These are phyloP conservation scores for Drosophila repletoides DNA, from an alignment of 1,140 invertebrate species.

Conservation along the genomic window DNA sequence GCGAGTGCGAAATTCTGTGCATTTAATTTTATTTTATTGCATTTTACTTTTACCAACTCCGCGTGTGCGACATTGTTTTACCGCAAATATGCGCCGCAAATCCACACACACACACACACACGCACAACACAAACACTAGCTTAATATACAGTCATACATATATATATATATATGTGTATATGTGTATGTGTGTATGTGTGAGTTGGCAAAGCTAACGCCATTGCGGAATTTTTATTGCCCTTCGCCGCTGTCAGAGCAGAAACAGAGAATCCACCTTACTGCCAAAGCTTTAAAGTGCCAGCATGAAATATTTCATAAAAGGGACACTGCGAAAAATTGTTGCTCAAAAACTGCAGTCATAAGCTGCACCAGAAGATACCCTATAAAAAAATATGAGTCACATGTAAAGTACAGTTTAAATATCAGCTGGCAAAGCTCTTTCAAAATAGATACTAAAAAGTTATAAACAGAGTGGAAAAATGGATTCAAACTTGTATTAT, in stretches of 20 bases:
- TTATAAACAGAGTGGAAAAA: too few species aligned
- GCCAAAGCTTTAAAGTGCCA: slow-evolving; percentile 65
- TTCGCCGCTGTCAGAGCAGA: slow-evolving; percentile 53
- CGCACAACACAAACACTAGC: slow-evolving; percentile 12
- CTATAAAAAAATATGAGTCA: neutral
- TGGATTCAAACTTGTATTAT: too few species aligned
- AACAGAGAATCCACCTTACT: slow-evolving; percentile 41
- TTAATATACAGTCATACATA: neutral
- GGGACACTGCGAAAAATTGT: slow-evolving; percentile 24
- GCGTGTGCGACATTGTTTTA: slow-evolving; percentile 60
- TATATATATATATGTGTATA: neutral
- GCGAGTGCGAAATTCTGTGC: slow-evolving; percentile 48
- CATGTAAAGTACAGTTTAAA: neutral
- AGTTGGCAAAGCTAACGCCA: slow-evolving; percentile 56
- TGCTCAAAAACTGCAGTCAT: neutral
- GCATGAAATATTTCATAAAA: slow-evolving; percentile 71
- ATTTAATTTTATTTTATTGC: slow-evolving; percentile 74
- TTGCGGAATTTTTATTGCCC: slow-evolving; percentile 77
- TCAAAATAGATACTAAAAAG: too few species aligned
- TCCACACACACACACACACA: slow-evolving; percentile 32
- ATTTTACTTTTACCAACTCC: slow-evolving; percentile 50
- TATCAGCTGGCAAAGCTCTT: too few species aligned
- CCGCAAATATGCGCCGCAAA: slow-evolving; percentile 52
- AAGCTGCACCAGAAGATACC: neutral
- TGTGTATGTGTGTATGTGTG: slow-evolving; percentile 12